phyloP scores from a whole-genome alignment of 2,797 vertebrate species.

The Silurus aristotelis region DNA sequence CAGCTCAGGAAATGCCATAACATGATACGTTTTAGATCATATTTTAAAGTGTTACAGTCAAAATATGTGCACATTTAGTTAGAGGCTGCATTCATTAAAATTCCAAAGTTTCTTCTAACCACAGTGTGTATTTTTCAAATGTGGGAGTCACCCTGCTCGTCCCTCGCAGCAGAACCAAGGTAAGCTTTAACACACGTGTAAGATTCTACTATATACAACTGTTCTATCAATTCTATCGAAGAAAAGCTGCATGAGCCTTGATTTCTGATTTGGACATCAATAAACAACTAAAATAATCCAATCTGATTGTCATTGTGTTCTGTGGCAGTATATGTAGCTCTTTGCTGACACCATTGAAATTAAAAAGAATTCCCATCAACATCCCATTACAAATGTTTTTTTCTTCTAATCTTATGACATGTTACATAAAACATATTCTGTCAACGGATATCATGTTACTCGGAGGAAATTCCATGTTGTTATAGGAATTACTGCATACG shows the following conservation, averaged over 20 bases:
- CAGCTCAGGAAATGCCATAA: neutral
- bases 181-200: neutral
- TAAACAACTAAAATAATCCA: neutral
- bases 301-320: neutral
- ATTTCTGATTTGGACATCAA: neutral
- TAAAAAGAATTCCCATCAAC: no score
- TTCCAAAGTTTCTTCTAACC: neutral
- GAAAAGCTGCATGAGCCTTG: neutral
- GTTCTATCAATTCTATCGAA: no score
- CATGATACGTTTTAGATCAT: neutral
- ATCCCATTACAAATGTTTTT: no score
- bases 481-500: neutral
- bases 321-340: neutral
- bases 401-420: no score
- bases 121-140: neutral
- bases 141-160: neutral
- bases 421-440: neutral
- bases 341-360: neutral
- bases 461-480: neutral
- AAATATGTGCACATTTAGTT: neutral
- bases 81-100: neutral
- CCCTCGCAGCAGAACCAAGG: neutral
- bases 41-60: neutral
- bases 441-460: neutral
- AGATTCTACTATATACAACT: neutral